Conservation (phyloP, 2,888 invertebrate species). For the Cataglyphis rosenhaueri region DNA sequence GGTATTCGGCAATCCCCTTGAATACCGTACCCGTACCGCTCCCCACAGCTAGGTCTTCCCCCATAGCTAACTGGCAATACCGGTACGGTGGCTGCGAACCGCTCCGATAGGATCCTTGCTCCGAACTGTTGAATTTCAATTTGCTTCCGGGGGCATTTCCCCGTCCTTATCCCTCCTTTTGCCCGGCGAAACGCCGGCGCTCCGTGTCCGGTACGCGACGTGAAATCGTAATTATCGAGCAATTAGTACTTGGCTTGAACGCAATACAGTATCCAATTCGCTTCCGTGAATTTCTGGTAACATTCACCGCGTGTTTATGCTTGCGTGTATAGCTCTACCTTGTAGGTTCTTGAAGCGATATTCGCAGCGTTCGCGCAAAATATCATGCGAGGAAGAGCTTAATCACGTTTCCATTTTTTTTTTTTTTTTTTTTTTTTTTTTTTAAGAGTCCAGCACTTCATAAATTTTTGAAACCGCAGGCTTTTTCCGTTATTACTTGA, state of each 20-base stretch:
- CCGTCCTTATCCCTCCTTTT: neutral
- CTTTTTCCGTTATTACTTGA: neutral
- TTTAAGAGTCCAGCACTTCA: neutral
- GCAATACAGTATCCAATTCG: conserved; percentile 45
- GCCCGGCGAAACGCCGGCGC: neutral
- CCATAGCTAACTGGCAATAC: conserved; percentile 33
- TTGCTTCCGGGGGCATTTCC: conserved; percentile 55
- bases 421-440: neutral
- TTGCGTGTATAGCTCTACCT: neutral
- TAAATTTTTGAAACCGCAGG: neutral
- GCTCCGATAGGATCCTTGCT: conserved; percentile 37
- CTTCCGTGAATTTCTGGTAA: conserved; percentile 10
- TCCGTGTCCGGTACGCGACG: conserved; percentile 55
- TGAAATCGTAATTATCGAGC: conserved; percentile 64
- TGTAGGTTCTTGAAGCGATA: neutral
- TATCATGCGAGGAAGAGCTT: neutral
- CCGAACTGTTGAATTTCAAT: conserved; percentile 71
- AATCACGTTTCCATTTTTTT: neutral
- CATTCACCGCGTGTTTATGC: conserved; percentile 22
- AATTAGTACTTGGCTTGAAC: conserved; percentile 55
- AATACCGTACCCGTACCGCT: conserved; percentile 31
- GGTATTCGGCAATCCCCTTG: conserved; percentile 51
- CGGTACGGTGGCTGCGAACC: conserved; percentile 1
- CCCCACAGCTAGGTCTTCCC: conserved; percentile 1
- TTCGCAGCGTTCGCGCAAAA: neutral